Evolutionary conservation across 2,888 invertebrate genomes (phyloP).

Genomic region (Noctuana brunneofusca): DNA sequence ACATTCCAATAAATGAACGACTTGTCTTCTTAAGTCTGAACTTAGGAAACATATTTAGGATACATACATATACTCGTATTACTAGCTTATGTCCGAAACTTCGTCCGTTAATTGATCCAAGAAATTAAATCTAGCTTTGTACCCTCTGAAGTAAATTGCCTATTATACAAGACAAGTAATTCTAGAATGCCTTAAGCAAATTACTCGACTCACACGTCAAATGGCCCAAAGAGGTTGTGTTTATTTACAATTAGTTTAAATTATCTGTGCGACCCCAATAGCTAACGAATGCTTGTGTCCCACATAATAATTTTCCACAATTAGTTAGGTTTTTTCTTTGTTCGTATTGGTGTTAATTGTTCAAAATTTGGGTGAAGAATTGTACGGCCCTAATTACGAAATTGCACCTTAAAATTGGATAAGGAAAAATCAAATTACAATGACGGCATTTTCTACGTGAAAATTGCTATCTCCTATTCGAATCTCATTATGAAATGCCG

Average conservation of each 20-base stretch:
- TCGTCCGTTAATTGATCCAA: too few relatives aligned
- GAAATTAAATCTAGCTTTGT: too few relatives aligned
- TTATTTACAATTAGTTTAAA: constrained; percentile 44
- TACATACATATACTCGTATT: too few relatives aligned
- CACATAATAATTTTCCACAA: constrained; percentile 61
- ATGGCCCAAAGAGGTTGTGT: constrained; percentile 37
- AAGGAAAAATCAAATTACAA: constrained; percentile 11
- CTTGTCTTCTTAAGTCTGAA: too few relatives aligned
- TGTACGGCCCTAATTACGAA: constrained; percentile 36
- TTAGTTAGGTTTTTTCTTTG: constrained; percentile 64
- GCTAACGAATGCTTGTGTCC: constrained; percentile 67
- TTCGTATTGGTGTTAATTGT: constrained; percentile 68
- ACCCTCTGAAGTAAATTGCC: not conserved
- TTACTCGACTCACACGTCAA: constrained; percentile 30
- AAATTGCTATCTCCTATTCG: constrained; percentile 20
- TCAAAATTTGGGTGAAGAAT: constrained; percentile 60
- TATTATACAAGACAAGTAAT: not conserved
- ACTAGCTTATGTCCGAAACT: too few relatives aligned
- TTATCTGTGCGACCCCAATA: constrained; percentile 59
- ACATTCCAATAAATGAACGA: too few relatives aligned
- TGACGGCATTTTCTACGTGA: constrained; percentile 15
- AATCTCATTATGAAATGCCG: constrained; percentile 18
- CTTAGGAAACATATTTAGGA: too few relatives aligned
- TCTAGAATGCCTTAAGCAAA: constrained; percentile 21
- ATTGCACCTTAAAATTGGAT: constrained; percentile 36